Conservation (phyloP, 2,113 vertebrate genomes). For the Prunella himalayana region DNA sequence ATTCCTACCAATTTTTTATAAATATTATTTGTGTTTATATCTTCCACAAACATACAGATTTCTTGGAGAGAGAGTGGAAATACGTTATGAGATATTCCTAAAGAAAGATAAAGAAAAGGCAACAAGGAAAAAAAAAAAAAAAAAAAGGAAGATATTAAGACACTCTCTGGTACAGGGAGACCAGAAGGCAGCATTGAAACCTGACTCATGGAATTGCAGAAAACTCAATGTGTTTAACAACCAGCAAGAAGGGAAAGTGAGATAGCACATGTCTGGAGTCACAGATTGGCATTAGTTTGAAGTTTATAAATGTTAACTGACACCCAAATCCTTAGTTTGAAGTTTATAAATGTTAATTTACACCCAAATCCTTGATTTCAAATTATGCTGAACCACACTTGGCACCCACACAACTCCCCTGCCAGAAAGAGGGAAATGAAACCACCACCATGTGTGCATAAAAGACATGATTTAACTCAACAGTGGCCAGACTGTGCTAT, state of each 20-base stretch:
- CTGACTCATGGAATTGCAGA: not conserved
- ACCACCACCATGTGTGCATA: not conserved
- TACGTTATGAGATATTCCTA: not conserved
- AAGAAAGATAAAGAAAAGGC: not conserved
- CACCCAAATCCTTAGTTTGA: not conserved
- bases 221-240: not conserved
- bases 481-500: not conserved
- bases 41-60: not conserved
- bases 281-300: not conserved
- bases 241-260: not conserved
- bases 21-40: not conserved
- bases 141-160: not conserved
- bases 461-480: not conserved
- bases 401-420: not conserved
- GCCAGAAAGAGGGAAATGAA: not conserved
- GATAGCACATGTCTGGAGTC: not conserved
- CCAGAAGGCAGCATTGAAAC: not conserved
- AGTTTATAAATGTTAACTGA: not conserved
- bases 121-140: accelerated
- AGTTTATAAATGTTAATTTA: not conserved
- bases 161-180: not conserved
- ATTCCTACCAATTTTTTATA: not conserved
- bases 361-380: not conserved
- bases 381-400: not conserved
- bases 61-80: not conserved